phyloP scores from a whole-genome alignment of 2,888 invertebrate genomes.

The Drosophila pseudotakahashii region DNA sequence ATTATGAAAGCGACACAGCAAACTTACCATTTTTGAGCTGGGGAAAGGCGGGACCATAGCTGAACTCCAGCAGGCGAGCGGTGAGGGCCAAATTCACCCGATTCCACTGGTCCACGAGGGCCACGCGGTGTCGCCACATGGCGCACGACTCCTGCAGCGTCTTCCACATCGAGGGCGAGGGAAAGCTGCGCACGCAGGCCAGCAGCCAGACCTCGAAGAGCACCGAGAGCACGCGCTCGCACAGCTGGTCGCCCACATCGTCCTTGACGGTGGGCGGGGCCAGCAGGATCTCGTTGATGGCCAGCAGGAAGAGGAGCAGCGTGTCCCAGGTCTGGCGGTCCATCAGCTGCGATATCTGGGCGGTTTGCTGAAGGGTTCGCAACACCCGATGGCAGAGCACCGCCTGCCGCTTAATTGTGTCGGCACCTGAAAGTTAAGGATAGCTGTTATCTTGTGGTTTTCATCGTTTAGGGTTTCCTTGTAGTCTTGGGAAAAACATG shows the following conservation, averaged over 20 bases:
- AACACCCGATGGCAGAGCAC: slow-evolving; percentile 96
- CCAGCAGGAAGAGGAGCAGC: slow-evolving; percentile 92
- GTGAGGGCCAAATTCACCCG: slow-evolving; percentile 95
- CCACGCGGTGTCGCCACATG: slow-evolving; percentile 97
- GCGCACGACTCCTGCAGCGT: slow-evolving; percentile 96
- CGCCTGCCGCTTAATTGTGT: slow-evolving; percentile 96
- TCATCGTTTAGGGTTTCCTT: background rate
- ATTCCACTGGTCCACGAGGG: slow-evolving; percentile 97
- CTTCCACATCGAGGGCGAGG: slow-evolving; percentile 97
- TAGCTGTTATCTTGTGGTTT: background rate
- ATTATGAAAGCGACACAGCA: too few species aligned
- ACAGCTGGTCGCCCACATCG: slow-evolving; percentile 97
- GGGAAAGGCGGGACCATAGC: slow-evolving; percentile 94
- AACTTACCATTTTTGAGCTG: slow-evolving; percentile 90
- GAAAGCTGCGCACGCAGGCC: slow-evolving; percentile 91
- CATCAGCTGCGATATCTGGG: slow-evolving; percentile 90
- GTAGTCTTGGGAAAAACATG: background rate
- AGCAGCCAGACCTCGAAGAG: slow-evolving; percentile 92
- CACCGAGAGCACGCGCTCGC: slow-evolving; percentile 96
- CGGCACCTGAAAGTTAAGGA: slow-evolving; percentile 87
- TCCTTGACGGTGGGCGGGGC: slow-evolving; percentile 97
- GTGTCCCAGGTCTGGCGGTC: slow-evolving; percentile 96
- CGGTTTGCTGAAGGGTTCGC: slow-evolving; percentile 92
- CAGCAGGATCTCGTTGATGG: slow-evolving; percentile 95
- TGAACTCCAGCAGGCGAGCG: slow-evolving; percentile 91